These are phyloP conservation scores for Exephanes ischioxanthus DNA, from an alignment of 2,888 invertebrate species.

Conservation along the genomic window DNA sequence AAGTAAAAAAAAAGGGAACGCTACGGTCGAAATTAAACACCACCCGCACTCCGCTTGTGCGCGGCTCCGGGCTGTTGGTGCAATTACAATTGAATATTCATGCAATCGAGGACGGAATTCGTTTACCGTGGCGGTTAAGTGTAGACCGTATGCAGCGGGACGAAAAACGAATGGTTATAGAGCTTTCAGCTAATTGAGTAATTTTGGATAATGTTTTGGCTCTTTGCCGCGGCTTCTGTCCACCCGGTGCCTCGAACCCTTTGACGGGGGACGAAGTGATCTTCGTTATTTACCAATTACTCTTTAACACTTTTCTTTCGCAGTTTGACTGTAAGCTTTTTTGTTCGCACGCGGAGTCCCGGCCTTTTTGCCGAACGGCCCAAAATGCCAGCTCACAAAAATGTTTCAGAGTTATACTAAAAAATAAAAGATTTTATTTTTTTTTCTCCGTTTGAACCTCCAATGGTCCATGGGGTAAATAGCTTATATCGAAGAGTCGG, in stretches of 20 bases:
- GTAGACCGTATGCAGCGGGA: background rate
- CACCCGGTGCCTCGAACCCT: background rate
- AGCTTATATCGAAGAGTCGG: conserved; percentile 12
- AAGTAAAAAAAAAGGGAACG: background rate
- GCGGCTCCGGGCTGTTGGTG: conserved; percentile 40
- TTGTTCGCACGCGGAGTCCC: background rate
- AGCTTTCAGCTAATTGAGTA: conserved; percentile 49
- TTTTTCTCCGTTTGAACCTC: background rate
- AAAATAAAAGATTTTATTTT: background rate
- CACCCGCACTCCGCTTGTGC: conserved; percentile 31
- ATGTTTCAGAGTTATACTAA: background rate
- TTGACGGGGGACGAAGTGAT: background rate
- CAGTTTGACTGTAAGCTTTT: background rate
- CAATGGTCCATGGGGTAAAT: conserved; percentile 14
- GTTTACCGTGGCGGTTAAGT: conserved; percentile 46
- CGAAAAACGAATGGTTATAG: conserved; percentile 4
- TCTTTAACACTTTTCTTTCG: background rate
- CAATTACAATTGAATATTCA: conserved; percentile 68
- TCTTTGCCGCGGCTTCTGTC: conserved; percentile 1
- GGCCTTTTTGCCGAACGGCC: background rate
- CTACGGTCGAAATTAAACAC: conserved; percentile 52
- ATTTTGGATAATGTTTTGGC: conserved; percentile 46
- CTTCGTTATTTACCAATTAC: background rate
- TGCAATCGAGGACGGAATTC: conserved; percentile 65
- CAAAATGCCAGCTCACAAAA: background rate